Evolutionary conservation across 92 coral and sea anemone species (phyloP), one percentile per base, ranked within the genome.

Genomic region (Montipora capitata): DNA sequence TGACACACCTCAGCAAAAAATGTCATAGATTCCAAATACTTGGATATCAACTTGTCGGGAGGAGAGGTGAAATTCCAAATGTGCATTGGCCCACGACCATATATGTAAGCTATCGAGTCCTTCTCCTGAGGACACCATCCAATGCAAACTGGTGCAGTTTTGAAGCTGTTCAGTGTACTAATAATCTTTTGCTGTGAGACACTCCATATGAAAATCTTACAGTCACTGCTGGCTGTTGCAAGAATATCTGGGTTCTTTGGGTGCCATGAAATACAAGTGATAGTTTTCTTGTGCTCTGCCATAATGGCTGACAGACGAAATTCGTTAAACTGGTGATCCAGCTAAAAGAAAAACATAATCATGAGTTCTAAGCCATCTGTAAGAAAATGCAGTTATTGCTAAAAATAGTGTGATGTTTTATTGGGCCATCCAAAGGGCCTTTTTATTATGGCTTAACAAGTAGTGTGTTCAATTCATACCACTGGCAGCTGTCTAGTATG

Each of bases 211-310:
- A 87, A 82, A 61, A 97, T 92, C 40, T 88, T 85, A 58, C 96
- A 91, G 42, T 97, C 98, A 4, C 87, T 90, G 56, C 99, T 92
- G 17, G 97, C 94, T 68, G 96, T 97, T 44, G 98, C 99, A 72
- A 97, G 83, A 44, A 97, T 72, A 76, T 96, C 98, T 65, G 71
- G 76, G 59, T 97, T 90, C 72, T 72, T 87, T 17, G 96, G 98
- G 85, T 91, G 94, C 99, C 99, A 97, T 40, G 96, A 82, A 42
- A 97, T 88, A 42, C 98, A 92, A 11, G 99, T 97, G 70, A 97
- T 96, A 1, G 99, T 97, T 85, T 96, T 97, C 81, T 88, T 94
- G 88, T 97, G 98, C 68, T 96, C 96, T 0, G 98, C 91, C 98
- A 97, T 90, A 20, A 97, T 94, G 44, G 95, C 93, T 42, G 91